Evolutionary conservation across 2,113 vertebrate species (phyloP), one percentile per base, ranked within the genome.

Genomic region (Lycocorax pyrrhopterus): DNA sequence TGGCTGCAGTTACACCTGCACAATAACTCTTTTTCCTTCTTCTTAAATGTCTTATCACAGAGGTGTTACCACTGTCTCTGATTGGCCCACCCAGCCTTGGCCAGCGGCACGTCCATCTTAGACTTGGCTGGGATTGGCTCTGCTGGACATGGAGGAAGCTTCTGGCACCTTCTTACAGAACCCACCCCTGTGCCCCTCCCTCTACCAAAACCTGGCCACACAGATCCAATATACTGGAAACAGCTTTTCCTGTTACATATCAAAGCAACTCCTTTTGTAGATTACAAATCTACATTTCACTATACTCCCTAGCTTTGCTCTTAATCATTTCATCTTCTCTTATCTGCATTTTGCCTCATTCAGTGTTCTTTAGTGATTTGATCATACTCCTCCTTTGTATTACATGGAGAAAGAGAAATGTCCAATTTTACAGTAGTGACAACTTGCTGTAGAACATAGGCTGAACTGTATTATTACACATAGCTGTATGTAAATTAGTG

Each of bases 51-150:
- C 6, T 35, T 68, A 32, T 26, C 20, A 7, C 6, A 7, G 16
- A n/a, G 3, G 13, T 51, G 17, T 52, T 22, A 15, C 6, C 22
- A 52, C 6, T 11, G 44, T 44, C 12, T 37, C 37, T 51, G 20
- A 22, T 27, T 51, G 37, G 5, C 26, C 33, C 53, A 44, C 5
- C 44, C 63, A 77, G 9, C 14, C 22, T 60, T 22, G 35, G 21
- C 46, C 14, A 68, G 46, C 9, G 14, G 46, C 9, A 9, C 0
- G 0, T 33, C 32, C 2, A 2, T 41, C 53, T 59, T 52, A 37
- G 44, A 37, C 7, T 8, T 27, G 12, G 7, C 7, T 44, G 37
- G 6, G 20, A 32, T 17, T 44, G 26, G 4, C 14, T 44, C 14
- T 59, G 22, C 25, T 60, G 37, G 37, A 23, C 27, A 27, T 27